Percentiles rank a stretch among this genome's conserved stretches.
Conservation (phyloP, 2,113 vertebrate genomes). For the Boleophthalmus pectinirostris region DNA sequence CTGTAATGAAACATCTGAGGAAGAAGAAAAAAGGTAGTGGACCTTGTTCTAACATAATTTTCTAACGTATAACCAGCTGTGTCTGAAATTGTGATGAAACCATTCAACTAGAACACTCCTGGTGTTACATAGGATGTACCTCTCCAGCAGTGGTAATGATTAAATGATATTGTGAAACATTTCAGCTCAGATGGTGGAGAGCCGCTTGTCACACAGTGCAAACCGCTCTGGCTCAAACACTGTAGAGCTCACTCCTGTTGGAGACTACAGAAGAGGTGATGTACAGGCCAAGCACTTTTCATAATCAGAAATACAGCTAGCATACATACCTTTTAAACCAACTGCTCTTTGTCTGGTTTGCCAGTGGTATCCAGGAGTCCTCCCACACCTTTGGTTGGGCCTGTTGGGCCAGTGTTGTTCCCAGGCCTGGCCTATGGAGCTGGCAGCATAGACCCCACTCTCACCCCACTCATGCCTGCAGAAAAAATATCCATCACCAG, state of each 20-base stretch:
- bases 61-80: constrained; percentile 4
- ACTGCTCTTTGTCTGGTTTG: constrained; percentile 13
- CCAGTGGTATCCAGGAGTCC: constrained; percentile 59
- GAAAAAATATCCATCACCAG: constrained; percentile 83
- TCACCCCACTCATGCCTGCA: constrained; percentile 80
- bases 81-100: constrained; percentile 22
- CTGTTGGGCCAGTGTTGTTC: constrained; percentile 25
- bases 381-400: not conserved
- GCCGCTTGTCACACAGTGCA: constrained; percentile 56
- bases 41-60: constrained; percentile 48
- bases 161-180: constrained; percentile 45
- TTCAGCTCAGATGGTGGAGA: constrained; percentile 73
- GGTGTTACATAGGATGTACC: constrained; percentile 16
- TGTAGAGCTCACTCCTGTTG: constrained; percentile 64
- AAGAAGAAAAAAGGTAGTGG: constrained; percentile 82
- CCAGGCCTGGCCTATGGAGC: constrained; percentile 58
- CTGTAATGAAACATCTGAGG: constrained; percentile 77
- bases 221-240: constrained; percentile 56
- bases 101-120: constrained; percentile 59
- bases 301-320: not conserved
- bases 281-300: not conserved
- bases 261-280: constrained; percentile 80
- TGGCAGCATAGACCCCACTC: constrained; percentile 63
- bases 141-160: constrained; percentile 46
- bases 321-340: not conserved